Evolutionary conservation across 2,797 vertebrate genomes (phyloP).

Genomic region (Peromyscus attwateri): DNA sequence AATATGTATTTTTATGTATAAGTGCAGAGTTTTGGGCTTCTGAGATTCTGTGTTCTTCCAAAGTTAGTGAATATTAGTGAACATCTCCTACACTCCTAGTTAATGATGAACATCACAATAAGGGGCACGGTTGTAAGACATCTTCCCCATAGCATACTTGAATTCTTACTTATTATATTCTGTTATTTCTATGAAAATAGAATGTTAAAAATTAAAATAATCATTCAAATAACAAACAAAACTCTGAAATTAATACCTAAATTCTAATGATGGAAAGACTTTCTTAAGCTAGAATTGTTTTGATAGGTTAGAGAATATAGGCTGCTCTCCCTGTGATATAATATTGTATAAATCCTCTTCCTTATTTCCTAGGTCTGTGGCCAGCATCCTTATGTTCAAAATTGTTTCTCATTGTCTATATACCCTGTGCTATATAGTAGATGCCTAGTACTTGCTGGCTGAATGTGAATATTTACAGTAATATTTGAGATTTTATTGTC

Average conservation of each 20-base stretch:
- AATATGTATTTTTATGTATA: not conserved
- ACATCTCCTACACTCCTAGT: not conserved
- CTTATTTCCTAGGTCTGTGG: not conserved
- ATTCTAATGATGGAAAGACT: not conserved
- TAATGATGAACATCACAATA: constrained; percentile 11
- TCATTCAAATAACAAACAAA: not conserved
- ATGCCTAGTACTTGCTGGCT: not conserved
- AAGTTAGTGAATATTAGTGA: no score
- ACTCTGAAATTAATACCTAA: not conserved
- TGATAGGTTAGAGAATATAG: not conserved
- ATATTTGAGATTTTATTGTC: constrained; percentile 12
- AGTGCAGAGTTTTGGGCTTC: not conserved
- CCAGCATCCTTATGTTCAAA: not conserved
- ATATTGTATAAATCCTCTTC: not conserved
- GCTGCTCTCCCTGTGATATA: not conserved
- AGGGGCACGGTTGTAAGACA: not conserved
- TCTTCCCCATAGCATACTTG: not conserved
- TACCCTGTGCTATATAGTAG: not conserved
- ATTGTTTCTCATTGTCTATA: not conserved
- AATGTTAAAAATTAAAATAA: constrained; percentile 53
- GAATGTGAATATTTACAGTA: not conserved
- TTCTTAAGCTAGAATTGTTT: not conserved
- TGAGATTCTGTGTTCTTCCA: not conserved
- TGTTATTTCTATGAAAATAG: not conserved
- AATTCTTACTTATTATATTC: constrained; percentile 11